phyloP scores from a whole-genome alignment of 2,797 vertebrate genomes.

The Morus bassanus region DNA sequence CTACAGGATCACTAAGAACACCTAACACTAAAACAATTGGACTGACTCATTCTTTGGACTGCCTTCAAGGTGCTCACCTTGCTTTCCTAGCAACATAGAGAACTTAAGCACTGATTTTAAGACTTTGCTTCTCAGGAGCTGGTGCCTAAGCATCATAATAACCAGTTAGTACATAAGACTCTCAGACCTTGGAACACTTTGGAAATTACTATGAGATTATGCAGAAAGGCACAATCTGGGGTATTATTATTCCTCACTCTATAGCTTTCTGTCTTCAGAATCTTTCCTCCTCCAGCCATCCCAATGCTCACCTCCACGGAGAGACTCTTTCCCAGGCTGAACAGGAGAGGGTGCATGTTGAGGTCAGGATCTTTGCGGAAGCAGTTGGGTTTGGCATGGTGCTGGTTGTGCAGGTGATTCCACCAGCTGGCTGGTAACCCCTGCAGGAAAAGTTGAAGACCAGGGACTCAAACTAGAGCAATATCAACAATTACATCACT shows the following conservation, averaged over 20 bases:
- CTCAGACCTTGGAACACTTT: background rate
- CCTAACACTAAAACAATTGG: background rate
- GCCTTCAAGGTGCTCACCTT: background rate
- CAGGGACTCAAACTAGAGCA: background rate
- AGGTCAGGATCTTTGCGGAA: constrained; percentile 83
- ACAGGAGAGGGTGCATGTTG: constrained; percentile 82
- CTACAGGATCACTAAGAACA: background rate
- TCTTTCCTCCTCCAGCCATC: background rate
- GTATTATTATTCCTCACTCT: too few species aligned
- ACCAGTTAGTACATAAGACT: background rate
- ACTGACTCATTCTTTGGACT: background rate
- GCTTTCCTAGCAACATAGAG: background rate
- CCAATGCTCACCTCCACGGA: constrained; percentile 73
- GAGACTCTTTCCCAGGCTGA: constrained; percentile 78
- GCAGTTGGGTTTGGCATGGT: constrained; percentile 85
- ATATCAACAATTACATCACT: background rate
- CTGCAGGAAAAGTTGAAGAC: constrained; percentile 22
- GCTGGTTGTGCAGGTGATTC: constrained; percentile 84
- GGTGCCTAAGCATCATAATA: background rate
- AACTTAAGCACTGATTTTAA: background rate
- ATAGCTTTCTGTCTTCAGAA: background rate
- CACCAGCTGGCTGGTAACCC: constrained; percentile 81
- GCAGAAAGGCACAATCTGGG: background rate
- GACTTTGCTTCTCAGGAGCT: background rate
- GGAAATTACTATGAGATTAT: background rate